Percentiles rank a stretch among this genome's conserved stretches.
phyloP scores from a whole-genome alignment of 2,113 vertebrate genomes.

The Pseudorhombus dupliciocellatus region DNA sequence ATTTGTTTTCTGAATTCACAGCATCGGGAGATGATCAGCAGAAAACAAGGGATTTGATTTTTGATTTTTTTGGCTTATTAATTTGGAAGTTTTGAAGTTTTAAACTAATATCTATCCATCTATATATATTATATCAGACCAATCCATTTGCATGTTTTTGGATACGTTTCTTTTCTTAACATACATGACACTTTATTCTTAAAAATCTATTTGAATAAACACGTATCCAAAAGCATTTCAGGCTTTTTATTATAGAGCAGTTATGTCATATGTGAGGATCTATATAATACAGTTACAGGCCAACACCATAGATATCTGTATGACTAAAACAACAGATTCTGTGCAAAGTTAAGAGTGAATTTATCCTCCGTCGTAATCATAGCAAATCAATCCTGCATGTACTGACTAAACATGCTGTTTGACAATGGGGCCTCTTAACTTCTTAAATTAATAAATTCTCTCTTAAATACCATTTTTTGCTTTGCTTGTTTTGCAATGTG shows the following conservation, averaged over 20 bases:
- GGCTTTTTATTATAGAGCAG: background rate
- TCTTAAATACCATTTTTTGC: conserved; percentile 38
- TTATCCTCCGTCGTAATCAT: background rate
- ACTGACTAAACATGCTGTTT: background rate
- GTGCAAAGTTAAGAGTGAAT: background rate
- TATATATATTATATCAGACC: background rate
- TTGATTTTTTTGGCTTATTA: no score
- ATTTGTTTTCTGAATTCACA: no score
- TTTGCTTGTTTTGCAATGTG: conserved; percentile 54
- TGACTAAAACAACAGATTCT: background rate
- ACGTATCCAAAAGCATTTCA: background rate
- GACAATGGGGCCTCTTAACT: background rate
- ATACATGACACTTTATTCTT: background rate
- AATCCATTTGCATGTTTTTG: background rate
- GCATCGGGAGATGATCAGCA: no score
- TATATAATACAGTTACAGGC: background rate
- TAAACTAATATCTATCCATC: no score
- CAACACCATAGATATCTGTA: background rate
- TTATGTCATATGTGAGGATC: background rate
- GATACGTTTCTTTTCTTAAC: background rate
- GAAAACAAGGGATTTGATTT: no score
- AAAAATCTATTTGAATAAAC: background rate
- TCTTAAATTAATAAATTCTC: conserved; percentile 35
- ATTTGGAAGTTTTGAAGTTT: no score
- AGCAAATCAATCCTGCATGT: background rate